Conservation (phyloP, 2,113 vertebrate species). For the Mirza zaza region DNA sequence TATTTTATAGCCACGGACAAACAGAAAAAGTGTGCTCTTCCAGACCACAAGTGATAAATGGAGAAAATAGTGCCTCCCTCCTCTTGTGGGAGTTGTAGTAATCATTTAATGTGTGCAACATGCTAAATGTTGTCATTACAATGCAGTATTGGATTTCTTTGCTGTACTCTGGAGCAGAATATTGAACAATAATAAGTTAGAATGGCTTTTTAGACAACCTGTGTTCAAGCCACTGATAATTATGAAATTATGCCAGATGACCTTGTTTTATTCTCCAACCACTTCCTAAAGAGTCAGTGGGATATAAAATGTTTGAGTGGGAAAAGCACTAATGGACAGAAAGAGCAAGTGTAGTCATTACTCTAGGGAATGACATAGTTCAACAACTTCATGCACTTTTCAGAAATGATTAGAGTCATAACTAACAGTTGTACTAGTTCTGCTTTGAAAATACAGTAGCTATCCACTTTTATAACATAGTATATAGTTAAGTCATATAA, state of each 20-base stretch:
- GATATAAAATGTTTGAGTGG: constrained; percentile 48
- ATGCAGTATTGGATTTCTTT: background rate
- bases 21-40: background rate
- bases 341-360: constrained; percentile 26
- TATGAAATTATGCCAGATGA: constrained; percentile 70
- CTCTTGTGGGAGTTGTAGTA: background rate
- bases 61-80: constrained; percentile 4
- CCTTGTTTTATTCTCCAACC: constrained; percentile 53
- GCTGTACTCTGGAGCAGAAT: background rate
- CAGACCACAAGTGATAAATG: constrained; percentile 18
- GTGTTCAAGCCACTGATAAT: constrained; percentile 49
- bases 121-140: background rate
- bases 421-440: constrained; percentile 41
- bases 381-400: background rate
- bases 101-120: background rate
- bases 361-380: constrained; percentile 33
- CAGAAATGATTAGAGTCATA: constrained; percentile 59
- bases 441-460: constrained; percentile 51
- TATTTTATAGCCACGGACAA: constrained; percentile 11
- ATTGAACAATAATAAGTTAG: constrained; percentile 35
- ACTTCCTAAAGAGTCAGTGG: background rate
- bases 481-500: constrained; percentile 51
- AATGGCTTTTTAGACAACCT: constrained; percentile 55
- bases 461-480: constrained; percentile 46
- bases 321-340: constrained; percentile 39